Conservation (phyloP, 2,113 vertebrate genomes). For the Uria lomvia region DNA sequence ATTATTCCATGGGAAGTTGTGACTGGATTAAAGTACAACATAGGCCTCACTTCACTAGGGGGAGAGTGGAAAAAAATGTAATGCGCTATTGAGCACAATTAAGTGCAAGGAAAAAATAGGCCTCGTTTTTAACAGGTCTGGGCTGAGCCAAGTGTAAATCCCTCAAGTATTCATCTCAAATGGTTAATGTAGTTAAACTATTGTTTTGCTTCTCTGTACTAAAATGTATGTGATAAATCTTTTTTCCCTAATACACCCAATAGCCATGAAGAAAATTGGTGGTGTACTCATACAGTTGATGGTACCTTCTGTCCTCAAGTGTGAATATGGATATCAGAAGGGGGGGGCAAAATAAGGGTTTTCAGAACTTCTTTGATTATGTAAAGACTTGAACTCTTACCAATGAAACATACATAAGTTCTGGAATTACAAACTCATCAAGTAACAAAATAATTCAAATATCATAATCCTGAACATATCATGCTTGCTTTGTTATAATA, state of each 20-base stretch:
- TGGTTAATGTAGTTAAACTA: not conserved
- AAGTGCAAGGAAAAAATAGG: not conserved
- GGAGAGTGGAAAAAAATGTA: not conserved
- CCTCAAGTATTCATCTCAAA: not conserved
- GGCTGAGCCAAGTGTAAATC: not conserved
- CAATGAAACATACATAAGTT: not conserved
- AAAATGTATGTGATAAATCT: not conserved
- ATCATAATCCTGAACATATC: not conserved
- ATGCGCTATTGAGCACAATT: not conserved
- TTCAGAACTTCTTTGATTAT: not conserved
- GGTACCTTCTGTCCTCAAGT: not conserved
- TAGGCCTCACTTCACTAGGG: not conserved
- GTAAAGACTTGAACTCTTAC: not conserved
- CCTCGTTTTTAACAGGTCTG: not conserved
- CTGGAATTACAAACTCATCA: too few relatives aligned
- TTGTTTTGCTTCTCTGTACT: not conserved
- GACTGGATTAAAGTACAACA: not conserved
- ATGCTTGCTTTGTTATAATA: not conserved
- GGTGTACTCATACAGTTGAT: not conserved
- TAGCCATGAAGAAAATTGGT: not conserved
- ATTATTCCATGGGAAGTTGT: not conserved
- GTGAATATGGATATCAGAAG: not conserved
- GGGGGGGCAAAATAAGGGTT: not conserved
- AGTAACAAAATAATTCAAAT: not conserved
- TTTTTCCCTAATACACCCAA: not conserved